These are phyloP conservation scores for Mantis religiosa DNA, from an alignment of 2,888 invertebrate genomes.

Conservation along the genomic window DNA sequence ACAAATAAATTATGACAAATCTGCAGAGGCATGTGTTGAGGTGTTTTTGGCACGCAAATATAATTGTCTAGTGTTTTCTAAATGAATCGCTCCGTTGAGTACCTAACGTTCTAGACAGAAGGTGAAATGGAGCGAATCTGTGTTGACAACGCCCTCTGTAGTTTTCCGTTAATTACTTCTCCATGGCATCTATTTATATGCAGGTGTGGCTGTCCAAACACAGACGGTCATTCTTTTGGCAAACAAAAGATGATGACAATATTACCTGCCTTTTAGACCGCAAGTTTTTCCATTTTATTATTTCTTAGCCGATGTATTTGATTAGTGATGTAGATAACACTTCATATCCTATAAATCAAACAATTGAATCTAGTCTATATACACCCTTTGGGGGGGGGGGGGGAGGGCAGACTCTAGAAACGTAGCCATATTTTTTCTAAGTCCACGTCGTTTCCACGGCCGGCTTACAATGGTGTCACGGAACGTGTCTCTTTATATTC, in stretches of 20 bases:
- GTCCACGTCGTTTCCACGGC: too few relatives aligned
- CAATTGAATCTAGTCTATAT: too few relatives aligned
- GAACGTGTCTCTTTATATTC: too few relatives aligned
- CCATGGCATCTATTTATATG: not conserved
- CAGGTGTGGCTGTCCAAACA: not conserved
- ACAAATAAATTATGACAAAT: not conserved
- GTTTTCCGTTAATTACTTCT: not conserved
- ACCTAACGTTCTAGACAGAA: not conserved
- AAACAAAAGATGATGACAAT: not conserved
- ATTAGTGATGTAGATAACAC: too few relatives aligned
- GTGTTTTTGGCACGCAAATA: not conserved
- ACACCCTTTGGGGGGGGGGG: too few relatives aligned
- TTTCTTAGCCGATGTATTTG: too few relatives aligned
- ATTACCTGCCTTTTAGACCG: too few relatives aligned
- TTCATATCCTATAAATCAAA: too few relatives aligned
- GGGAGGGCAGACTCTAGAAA: too few relatives aligned
- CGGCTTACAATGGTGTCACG: too few relatives aligned
- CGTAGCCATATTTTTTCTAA: too few relatives aligned
- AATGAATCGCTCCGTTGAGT: not conserved
- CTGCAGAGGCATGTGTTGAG: not conserved
- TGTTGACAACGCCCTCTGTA: not conserved
- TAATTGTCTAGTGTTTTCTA: not conserved
- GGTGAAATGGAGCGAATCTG: not conserved
- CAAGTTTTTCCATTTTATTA: too few relatives aligned
- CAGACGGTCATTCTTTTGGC: not conserved